A percentile compares a stretch with the other conserved stretches of the same genome.
These are phyloP conservation scores for Scleropages formosus DNA, from an alignment of 2,797 vertebrate species.

Conservation along the genomic window DNA sequence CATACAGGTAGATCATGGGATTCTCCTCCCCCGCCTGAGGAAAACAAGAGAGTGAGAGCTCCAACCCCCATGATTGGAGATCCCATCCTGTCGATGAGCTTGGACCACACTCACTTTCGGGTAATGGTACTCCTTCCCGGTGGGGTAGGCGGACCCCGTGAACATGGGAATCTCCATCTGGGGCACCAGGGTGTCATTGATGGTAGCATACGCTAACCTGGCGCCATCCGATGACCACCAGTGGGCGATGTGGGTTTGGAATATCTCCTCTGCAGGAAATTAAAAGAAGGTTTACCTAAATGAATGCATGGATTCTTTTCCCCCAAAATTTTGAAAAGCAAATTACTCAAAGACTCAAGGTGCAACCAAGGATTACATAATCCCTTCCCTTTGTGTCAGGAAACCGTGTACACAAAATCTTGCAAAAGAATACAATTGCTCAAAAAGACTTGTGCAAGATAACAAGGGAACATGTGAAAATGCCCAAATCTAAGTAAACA, in stretches of 20 bases:
- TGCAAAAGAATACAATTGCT: background rate
- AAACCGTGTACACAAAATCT: conserved; percentile 8
- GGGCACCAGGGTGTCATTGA: conserved; percentile 90
- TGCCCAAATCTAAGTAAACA: background rate
- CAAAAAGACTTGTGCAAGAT: no score
- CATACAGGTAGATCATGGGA: conserved; percentile 86
- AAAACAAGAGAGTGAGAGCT: background rate
- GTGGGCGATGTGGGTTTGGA: conserved; percentile 90
- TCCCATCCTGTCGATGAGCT: background rate
- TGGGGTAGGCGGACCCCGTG: conserved; percentile 82
- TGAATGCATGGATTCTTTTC: background rate
- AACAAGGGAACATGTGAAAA: background rate
- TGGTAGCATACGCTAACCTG: conserved; percentile 86
- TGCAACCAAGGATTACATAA: background rate
- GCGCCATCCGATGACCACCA: conserved; percentile 98
- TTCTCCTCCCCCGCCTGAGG: conserved; percentile 91
- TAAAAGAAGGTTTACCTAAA: background rate
- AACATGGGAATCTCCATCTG: conserved; percentile 92
- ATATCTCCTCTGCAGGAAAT: conserved; percentile 81
- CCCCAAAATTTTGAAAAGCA: no score
- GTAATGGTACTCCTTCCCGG: conserved; percentile 85
- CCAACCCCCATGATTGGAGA: background rate
- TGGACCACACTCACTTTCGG: conserved; percentile 80
- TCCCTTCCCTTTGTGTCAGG: background rate
- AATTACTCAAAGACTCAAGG: background rate